Conservation (phyloP, 1,140 invertebrate genomes). For the Eumaeus atala region DNA sequence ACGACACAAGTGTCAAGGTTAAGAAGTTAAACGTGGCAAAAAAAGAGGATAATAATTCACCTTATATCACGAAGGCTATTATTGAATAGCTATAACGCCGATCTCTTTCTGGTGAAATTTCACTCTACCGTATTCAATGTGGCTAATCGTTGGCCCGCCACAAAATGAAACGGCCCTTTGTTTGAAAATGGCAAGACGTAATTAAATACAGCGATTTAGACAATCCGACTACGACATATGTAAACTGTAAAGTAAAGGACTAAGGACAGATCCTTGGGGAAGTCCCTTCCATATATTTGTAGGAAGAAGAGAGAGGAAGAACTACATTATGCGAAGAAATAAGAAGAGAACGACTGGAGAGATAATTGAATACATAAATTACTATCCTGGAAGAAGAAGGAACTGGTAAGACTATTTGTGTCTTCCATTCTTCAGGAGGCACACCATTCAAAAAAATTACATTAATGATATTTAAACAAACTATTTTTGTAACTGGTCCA, state of each 20-base stretch:
- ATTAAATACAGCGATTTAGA: too few species aligned
- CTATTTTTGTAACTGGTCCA: background rate
- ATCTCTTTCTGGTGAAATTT: too few species aligned
- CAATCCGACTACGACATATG: too few species aligned
- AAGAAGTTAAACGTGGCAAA: too few species aligned
- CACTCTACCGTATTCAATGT: too few species aligned
- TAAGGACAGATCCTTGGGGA: constrained; percentile 23
- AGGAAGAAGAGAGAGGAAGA: background rate
- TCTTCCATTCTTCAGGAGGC: constrained; percentile 2
- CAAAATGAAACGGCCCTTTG: too few species aligned
- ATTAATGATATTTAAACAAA: background rate
- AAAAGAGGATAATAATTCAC: too few species aligned
- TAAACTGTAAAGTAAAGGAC: constrained; percentile 24
- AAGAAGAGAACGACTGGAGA: constrained; percentile 6
- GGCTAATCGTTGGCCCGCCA: too few species aligned
- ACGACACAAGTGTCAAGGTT: too few species aligned
- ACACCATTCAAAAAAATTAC: background rate
- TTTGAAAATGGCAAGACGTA: too few species aligned
- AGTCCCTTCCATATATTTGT: constrained; percentile 23
- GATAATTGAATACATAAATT: constrained; percentile 18
- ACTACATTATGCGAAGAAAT: constrained; percentile 2
- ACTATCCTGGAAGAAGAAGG: constrained; percentile 18
- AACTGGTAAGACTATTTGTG: background rate
- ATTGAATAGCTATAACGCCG: too few species aligned
- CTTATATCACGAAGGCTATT: too few species aligned